Base-by-base conservation (phyloP, 2,888 invertebrate species). In the Digitonthophagus gazella region DNA sequence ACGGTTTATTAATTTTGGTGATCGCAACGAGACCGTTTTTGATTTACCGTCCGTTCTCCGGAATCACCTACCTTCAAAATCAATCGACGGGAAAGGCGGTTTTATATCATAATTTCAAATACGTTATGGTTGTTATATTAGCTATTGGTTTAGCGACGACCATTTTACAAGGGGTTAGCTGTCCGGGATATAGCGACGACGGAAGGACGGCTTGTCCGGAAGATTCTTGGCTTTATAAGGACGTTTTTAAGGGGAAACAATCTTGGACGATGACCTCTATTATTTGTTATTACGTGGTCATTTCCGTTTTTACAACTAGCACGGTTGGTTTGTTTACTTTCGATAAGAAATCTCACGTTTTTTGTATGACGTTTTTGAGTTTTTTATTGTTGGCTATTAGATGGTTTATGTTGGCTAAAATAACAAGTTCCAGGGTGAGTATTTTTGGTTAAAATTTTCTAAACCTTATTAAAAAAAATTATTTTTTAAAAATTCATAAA, bases 21-120 rank as follows among this genome's bases (percentile, higher is more conserved):
- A 57, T 54, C 11, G 0, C 66, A 19, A 28, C 68, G 2, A 63
- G 69, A 22, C 66, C 72, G 1, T 68, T 69, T 15, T 67, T 69
- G 18, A 15, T 73, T 11, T 66, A 73, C 56, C 71, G 74, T 2
- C 19, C 67, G 0, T 22, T 73, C 5, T 69, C 68, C 16, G 65
- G 69, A 5, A 14, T 74, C 6, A 64, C 61, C 64, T 74, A 73
- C 44, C 28, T 70, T 2, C 66, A 71, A 18, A 57, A 68, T 3
- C 64, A 68, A 18, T 65, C 65, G 20, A 55, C 61, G 63, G 68
- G 16, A 4, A 67, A 64, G 11, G 69, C 69, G 4, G 66, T 57
- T 56, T 44, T 69, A n/a, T 64, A 57, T 18, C 69, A 69, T 15
- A 66, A 69, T 57, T 16, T 69, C 8, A 63, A 22, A 15, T 69